These are phyloP conservation scores for Podarcis lilfordi DNA, from an alignment of 2,797 vertebrate species.

Conservation along the genomic window DNA sequence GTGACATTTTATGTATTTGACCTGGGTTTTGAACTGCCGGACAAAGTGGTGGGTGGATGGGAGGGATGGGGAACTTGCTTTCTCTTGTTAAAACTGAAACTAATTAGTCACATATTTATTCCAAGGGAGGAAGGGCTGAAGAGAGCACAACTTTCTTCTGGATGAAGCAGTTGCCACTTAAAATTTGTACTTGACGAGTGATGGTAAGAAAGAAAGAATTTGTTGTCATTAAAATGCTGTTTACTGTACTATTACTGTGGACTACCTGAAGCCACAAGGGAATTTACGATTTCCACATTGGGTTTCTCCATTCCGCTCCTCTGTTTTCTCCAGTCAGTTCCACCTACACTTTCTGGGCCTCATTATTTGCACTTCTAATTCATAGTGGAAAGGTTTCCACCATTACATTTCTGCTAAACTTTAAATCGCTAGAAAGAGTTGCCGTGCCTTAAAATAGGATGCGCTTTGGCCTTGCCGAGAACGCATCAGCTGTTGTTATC, in stretches of 20 bases:
- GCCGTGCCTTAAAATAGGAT: not conserved
- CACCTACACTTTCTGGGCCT: not conserved
- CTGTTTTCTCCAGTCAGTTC: conserved; percentile 26
- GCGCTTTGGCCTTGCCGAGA: not conserved
- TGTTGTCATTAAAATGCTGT: conserved; percentile 36
- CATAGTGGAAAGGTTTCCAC: not conserved
- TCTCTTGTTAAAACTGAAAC: conserved; percentile 58
- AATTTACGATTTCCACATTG: not conserved
- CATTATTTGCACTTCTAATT: conserved; percentile 26
- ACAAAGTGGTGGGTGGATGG: conserved; percentile 50
- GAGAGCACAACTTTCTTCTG: conserved; percentile 48
- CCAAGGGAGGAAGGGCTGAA: conserved; percentile 39
- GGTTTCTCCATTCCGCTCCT: not conserved
- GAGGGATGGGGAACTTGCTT: conserved; percentile 5
- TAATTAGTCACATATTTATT: conserved; percentile 70
- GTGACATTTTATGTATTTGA: conserved; percentile 70
- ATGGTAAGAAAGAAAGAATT: conserved; percentile 36
- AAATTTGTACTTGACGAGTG: conserved; percentile 44
- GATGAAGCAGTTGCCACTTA: conserved; percentile 66
- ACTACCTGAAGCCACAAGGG: not conserved
- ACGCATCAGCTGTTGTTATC: conserved; percentile 4
- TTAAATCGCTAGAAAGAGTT: conserved; percentile 10
- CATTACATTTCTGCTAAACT: not conserved
- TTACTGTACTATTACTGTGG: conserved; percentile 13
- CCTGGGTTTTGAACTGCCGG: conserved; percentile 58